Evolutionary conservation across 2,113 vertebrate species (phyloP), one percentile per base, ranked within the genome.

Genomic region (Turdus rufiventris): DNA sequence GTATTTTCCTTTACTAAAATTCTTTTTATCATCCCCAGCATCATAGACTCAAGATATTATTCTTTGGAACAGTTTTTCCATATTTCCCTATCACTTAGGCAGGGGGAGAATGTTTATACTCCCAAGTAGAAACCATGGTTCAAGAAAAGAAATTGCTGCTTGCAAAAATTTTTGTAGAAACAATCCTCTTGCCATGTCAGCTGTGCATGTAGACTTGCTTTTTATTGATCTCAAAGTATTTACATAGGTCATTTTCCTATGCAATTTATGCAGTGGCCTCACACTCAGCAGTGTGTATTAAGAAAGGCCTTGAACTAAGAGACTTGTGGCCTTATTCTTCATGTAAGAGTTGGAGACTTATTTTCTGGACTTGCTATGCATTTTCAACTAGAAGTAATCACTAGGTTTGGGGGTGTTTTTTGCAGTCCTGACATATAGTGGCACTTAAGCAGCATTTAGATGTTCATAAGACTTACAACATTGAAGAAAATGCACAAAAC

Each of bases 151-250:
- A 94, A 76, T n/a, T 57, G 28, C 19, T 38, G 9, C 36, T 93
- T 81, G 29, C 79, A 61, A 92, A 89, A 73, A 33, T 38, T 16
- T 91, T 18, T 89, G 42, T 66, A 91, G 62, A 97, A 95, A 73
- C 47, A 94, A 71, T 62, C 42, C 18, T 85, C 20, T 62, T 75
- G 34, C 23, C 80, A n/a, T 36, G 5, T 60, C 81, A 84, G 56
- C 42, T 53, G 42, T 66, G 73, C 67, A 89, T 63, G 12, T 54
- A 87, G 16, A 31, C 13, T 78, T 92, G 33, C 14, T 91, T 85
- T 54, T 83, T 95, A 89, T 91, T 92, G 58, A 94, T 88, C 53
- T 66, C 4, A 16, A 94, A 88, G 4, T 90, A 94, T 85, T 93
- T 95, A 77, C 62, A 84, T 29, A 88, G 18, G 62, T 77, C 18